Base-by-base conservation (phyloP, 2,888 invertebrate species). In the Polydesmus complanatus region DNA sequence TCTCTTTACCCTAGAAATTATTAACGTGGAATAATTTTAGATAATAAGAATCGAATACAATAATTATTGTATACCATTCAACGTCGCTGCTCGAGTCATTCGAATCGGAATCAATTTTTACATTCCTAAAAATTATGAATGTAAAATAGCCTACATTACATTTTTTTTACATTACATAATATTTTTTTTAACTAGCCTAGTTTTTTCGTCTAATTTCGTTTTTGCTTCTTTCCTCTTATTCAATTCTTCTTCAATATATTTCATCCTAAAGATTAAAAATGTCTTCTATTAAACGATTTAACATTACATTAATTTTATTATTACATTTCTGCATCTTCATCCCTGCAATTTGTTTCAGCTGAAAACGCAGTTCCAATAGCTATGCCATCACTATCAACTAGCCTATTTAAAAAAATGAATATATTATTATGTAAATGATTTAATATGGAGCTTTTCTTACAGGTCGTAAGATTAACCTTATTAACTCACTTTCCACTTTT, bases 261-360 rank as follows among this genome's bases (percentile, higher is more conserved):
- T 83, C 69, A 83, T 79, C 83, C 83, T 83, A 64, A 3, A 64
- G 8, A 58, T 61, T 54, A 25, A 49, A 25, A n/a, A 21, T 47
- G n/a, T 11, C 14, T 49, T 22, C 49, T 52, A 54, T n/a, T 19
- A 37, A 49, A 27, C 3, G 21, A 19, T 26, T 3, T 2, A 23
- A 2, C 54, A 8, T 56, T 53, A 60, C 8, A 65, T 58, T 54
- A 49, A 47, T 56, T 25, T 26, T 47, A 49, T 61, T 78, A 80
- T 71, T 79, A 88, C 96, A 97, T 97, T 77, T 97, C 96, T 71
- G 95, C 94, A 75, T 97, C 97, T 78, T 97, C 97, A 72, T 97
- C 97, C 27, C 96, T 80, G 73, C 94, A 88, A 73, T 97, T 97
- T 0, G 96, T 97, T 77, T 97, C 96, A 0, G 93, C 94, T 18